Percentiles rank a stretch among this genome's conserved stretches.
Conservation (phyloP, 2,888 invertebrate genomes). For the Monoplex corrugatus region DNA sequence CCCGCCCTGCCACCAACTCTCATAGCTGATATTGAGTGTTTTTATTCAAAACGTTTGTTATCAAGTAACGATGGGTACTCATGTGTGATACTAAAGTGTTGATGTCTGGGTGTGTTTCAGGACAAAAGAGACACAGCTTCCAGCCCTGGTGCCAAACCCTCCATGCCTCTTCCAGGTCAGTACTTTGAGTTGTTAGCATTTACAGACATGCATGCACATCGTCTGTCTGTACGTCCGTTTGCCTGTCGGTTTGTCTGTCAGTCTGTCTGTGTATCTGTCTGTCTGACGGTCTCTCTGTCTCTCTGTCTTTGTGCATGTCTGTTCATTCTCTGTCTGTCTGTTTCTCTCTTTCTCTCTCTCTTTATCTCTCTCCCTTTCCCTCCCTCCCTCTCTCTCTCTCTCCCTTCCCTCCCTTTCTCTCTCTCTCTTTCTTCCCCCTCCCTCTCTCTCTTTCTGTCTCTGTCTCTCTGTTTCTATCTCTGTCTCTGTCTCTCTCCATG, state of each 20-base stretch:
- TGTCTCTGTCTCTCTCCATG: no score
- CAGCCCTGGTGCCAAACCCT: slow-evolving; percentile 12
- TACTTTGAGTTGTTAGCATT: no score
- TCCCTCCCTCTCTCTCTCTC: not conserved
- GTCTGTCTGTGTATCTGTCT: not conserved
- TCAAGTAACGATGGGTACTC: not conserved
- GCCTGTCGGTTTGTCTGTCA: no score
- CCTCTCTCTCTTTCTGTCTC: no score
- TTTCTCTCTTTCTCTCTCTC: not conserved
- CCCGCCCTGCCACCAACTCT: no score
- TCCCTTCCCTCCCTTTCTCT: no score
- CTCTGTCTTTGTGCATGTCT: not conserved
- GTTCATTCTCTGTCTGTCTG: not conserved
- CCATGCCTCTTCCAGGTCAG: slow-evolving; percentile 24
- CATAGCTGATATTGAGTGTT: no score
- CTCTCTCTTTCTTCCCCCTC: no score
- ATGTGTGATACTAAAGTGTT: not conserved
- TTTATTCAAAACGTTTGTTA: no score
- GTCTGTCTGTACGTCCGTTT: no score
- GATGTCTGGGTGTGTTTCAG: not conserved
- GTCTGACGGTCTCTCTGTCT: not conserved
- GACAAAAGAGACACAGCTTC: slow-evolving; percentile 25
- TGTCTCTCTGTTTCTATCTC: no score
- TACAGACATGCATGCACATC: no score
- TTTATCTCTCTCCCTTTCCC: not conserved